Base-by-base conservation (phyloP, 2,113 vertebrate genomes). In the Sakesphorus luctuosus region DNA sequence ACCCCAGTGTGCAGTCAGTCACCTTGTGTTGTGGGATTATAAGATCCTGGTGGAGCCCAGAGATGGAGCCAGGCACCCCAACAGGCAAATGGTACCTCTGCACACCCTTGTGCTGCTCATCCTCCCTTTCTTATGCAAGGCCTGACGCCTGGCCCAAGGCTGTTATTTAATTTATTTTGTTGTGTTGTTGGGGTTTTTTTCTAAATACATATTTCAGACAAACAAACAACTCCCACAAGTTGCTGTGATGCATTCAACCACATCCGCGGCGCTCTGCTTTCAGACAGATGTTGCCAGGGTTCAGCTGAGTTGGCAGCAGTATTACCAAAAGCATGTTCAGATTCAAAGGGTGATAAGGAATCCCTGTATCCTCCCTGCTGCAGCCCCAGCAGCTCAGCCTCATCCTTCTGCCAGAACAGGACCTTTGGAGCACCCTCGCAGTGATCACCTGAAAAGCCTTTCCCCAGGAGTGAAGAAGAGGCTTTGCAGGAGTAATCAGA, bases 201-300 rank as follows among this genome's bases (percentile, higher is more conserved):
- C 47, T 18, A 13, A 85, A 91, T 81, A 49, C 52, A 6, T 87
- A 81, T 92, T 94, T 92, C 73, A 94, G 80, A 55, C 52, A 92
- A 87, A 82, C 71, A 82, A 79, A 25, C 73, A 85, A 71, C 31
- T 94, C 81, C 38, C 71, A 80, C 84, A 85, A 95, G 77, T 74
- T 87, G 50, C 31, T 0, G 0, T 46, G 87, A 56, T 89, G 71
- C 1, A 0, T 89, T 78, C 76, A 81, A 78, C 80, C 78, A 93
- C 73, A 93, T 90, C 95, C 15, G 2, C 13, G 3, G 74, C 3
- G 2, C 40, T 81, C 19, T 35, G 92, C 90, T 93, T 88, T 49
- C 94, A 76, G 58, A 18, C 88, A 91, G 87, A 71, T 89, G 80
- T 66, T 91, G 86, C 62, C 90, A 80, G 92, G 87, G 69, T 76